phyloP scores from a whole-genome alignment of 2,797 vertebrate genomes.

The Xenentodon cancila region DNA sequence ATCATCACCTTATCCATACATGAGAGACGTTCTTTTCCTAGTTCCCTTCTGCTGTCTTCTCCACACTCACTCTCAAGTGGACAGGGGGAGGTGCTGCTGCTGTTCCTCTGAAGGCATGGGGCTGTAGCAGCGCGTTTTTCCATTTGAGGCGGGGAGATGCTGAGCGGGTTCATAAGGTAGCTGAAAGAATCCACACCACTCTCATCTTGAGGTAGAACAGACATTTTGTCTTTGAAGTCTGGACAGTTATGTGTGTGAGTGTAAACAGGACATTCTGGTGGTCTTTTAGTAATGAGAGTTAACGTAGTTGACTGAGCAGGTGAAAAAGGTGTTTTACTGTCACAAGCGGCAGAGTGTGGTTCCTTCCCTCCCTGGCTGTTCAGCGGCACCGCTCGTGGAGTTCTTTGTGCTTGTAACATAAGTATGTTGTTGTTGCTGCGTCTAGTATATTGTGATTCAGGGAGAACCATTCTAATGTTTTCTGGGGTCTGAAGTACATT shows the following conservation, averaged over 20 bases:
- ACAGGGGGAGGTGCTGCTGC: slow-evolving; percentile 3
- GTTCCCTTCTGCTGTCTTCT: slow-evolving; percentile 2
- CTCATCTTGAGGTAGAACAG: slow-evolving; percentile 22
- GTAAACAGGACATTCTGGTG: slow-evolving; percentile 11
- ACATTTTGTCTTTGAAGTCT: slow-evolving; percentile 21
- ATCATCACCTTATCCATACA: background rate
- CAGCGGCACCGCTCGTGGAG: slow-evolving; percentile 5
- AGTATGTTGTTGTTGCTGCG: slow-evolving; percentile 5
- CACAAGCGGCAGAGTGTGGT: background rate
- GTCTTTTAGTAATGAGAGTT: slow-evolving; percentile 12
- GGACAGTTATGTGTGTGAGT: background rate
- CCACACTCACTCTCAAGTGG: background rate
- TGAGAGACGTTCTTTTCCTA: background rate
- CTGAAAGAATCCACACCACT: slow-evolving; percentile 35
- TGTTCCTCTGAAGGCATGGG: slow-evolving; percentile 39
- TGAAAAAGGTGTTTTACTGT: background rate
- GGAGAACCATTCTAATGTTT: slow-evolving; percentile 26
- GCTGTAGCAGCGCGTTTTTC: slow-evolving; percentile 29
- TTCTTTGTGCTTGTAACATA: slow-evolving; percentile 18
- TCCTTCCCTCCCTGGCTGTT: slow-evolving; percentile 9
- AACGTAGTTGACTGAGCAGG: background rate
- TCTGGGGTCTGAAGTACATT: slow-evolving; percentile 3
- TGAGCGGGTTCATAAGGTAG: slow-evolving; percentile 67
- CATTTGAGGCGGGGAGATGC: slow-evolving; percentile 65
- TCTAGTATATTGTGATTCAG: slow-evolving; percentile 52